Base-by-base conservation (phyloP, 2,797 vertebrate genomes). In the Bradypodion pumilum region DNA sequence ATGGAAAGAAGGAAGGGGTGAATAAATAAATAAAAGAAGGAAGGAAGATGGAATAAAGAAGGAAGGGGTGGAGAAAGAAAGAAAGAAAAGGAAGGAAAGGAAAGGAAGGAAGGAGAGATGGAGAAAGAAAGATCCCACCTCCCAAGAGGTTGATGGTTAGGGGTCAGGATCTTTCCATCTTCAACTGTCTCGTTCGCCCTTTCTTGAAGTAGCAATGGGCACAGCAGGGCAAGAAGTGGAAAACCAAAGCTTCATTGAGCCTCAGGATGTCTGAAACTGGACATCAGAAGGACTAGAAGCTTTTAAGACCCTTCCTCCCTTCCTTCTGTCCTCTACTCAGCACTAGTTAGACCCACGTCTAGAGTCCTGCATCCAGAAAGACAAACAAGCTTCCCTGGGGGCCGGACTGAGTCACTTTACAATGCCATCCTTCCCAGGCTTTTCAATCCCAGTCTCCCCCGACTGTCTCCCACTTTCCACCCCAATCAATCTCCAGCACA, bases 381-480 rank as follows among this genome's bases (percentile, higher is more conserved):
- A n/a, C n/a, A n/a, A n/a, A n/a, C n/a, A n/a, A n/a, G n/a, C n/a
- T n/a, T n/a, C n/a, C n/a, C n/a, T n/a, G n/a, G n/a, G n/a, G 25
- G 29, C 7, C 86, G 76, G 85, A 84, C 79, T 89, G 86, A 92
- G 90, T 80, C 92, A 60, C 75, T 82, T 89, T 88, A 89, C 88
- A 2, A 89, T 92, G 89, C 81, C 86, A 88, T 90, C 79, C 92
- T 87, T 87, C 88, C 88, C 86, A 69, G 91, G 83, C 91, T 93
- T 91, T 93, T 94, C 91, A 91, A 72, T 89, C 89, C 72, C 19
- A 87, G n/a, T n/a, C 42, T 90, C 89, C 85, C 5, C 8, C 49
- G 23, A 21, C 89, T 92, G 72, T 87, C 92, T 86, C 90, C 89
- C 90, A 90, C 95, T 95, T 93, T 92, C 94, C 93, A 81, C 87